Evolutionary conservation across 1,140 invertebrate genomes (phyloP).

Genomic region (Oncopeltus fasciatus): DNA sequence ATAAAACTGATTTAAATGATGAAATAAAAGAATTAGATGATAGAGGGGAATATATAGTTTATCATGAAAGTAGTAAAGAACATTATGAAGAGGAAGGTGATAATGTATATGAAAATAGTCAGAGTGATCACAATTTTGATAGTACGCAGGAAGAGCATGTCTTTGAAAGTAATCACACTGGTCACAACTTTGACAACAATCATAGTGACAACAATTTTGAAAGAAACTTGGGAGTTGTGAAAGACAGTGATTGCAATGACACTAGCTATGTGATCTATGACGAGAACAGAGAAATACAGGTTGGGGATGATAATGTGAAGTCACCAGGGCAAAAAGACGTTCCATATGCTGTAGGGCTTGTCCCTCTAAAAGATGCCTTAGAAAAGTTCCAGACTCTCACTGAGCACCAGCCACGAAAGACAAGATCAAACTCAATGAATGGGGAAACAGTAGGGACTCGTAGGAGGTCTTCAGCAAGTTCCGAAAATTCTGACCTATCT

Average conservation of each 20-base stretch:
- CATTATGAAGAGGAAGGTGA: background rate
- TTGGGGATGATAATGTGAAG: background rate
- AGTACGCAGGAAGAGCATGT: conserved; percentile 1
- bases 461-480: conserved; percentile 7
- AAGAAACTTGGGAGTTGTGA: conserved; percentile 22
- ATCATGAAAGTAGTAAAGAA: background rate
- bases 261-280: conserved; percentile 4
- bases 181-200: background rate
- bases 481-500: conserved; percentile 5
- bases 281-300: conserved; percentile 7
- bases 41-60: conserved; percentile 5
- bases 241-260: conserved; percentile 18
- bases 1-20: conserved; percentile 4
- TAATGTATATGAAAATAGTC: background rate
- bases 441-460: conserved; percentile 1
- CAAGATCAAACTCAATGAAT: conserved; percentile 26
- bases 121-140: conserved; percentile 8
- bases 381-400: conserved; percentile 35
- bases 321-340: conserved; percentile 31
- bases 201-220: background rate
- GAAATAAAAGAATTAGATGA: conserved; percentile 10
- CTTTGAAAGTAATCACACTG: background rate
- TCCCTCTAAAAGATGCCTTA: conserved; percentile 33
- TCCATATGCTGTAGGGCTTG: conserved; percentile 34
- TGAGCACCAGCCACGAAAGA: conserved; percentile 36